A percentile compares a stretch with the other conserved stretches of the same genome.
phyloP scores from a whole-genome alignment of 2,888 invertebrate genomes.

The Coremacera marginata region DNA sequence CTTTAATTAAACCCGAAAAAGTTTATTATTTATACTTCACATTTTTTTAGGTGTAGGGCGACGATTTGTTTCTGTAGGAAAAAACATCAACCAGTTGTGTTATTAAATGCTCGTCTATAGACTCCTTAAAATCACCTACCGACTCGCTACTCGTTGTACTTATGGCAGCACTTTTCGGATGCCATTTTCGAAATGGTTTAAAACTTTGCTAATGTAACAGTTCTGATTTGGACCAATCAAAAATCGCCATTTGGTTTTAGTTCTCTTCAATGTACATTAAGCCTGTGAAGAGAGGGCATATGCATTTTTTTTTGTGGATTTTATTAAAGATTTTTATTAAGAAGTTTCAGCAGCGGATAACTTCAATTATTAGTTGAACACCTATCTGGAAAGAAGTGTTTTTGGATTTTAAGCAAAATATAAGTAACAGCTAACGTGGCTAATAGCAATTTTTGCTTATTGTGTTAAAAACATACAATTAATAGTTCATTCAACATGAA shows the following conservation, averaged over 20 bases:
- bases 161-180: too few species aligned
- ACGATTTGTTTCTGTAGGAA: too few species aligned
- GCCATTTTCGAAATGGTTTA: not conserved
- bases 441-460: conserved; percentile 3
- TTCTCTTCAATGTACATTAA: conserved; percentile 25
- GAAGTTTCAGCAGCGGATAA: not conserved
- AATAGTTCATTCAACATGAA: conserved; percentile 56
- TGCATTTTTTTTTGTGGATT: conserved; percentile 21
- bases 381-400: conserved; percentile 6
- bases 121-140: too few species aligned
- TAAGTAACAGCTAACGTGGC: conserved; percentile 43
- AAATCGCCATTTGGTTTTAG: conserved; percentile 56
- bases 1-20: too few species aligned
- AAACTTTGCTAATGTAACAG: conserved; percentile 19
- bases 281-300: not conserved
- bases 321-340: not conserved
- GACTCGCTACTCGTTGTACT: too few species aligned
- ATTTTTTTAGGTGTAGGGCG: too few species aligned
- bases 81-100: too few species aligned
- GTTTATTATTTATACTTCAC: too few species aligned
- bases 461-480: not conserved
- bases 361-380: conserved; percentile 44
- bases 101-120: too few species aligned
- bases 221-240: conserved; percentile 62
- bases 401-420: too few species aligned